These are phyloP conservation scores for Notodonta dromedarius DNA, from an alignment of 2,888 invertebrate species.

Conservation along the genomic window DNA sequence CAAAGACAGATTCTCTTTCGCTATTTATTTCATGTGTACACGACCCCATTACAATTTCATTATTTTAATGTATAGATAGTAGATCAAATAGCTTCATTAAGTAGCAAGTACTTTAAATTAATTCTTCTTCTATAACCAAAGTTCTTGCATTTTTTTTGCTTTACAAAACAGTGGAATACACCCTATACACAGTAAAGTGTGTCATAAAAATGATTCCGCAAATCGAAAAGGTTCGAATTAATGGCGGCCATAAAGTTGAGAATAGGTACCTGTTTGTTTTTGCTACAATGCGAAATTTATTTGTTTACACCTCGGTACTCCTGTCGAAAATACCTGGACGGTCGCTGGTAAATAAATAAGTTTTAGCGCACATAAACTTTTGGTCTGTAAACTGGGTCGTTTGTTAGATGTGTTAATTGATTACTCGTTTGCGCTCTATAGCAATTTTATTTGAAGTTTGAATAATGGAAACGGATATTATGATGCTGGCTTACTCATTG, in stretches of 20 bases:
- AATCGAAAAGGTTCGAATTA: constrained; percentile 47
- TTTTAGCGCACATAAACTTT: constrained; percentile 18
- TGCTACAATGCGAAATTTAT: constrained; percentile 46
- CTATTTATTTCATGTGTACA: no score
- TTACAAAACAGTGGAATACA: background rate
- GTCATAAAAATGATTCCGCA: constrained; percentile 39
- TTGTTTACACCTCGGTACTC: constrained; percentile 44
- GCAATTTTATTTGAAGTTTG: no score
- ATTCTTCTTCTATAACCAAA: no score
- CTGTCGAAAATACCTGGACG: constrained; percentile 19
- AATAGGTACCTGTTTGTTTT: constrained; percentile 44
- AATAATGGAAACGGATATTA: no score
- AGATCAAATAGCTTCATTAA: no score
- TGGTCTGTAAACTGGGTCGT: constrained; percentile 5
- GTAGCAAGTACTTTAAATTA: no score
- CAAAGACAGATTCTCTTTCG: no score
- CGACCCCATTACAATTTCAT: no score
- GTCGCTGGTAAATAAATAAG: constrained; percentile 18
- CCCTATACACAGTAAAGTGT: background rate
- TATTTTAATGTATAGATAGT: no score
- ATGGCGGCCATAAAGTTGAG: constrained; percentile 42
- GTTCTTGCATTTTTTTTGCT: background rate
- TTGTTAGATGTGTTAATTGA: background rate
- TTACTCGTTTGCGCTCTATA: background rate
- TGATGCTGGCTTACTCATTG: no score